Evolutionary conservation across 2,888 invertebrate species (phyloP), one percentile per base, ranked within the genome.

Genomic region (Ariolimax columbianus): DNA sequence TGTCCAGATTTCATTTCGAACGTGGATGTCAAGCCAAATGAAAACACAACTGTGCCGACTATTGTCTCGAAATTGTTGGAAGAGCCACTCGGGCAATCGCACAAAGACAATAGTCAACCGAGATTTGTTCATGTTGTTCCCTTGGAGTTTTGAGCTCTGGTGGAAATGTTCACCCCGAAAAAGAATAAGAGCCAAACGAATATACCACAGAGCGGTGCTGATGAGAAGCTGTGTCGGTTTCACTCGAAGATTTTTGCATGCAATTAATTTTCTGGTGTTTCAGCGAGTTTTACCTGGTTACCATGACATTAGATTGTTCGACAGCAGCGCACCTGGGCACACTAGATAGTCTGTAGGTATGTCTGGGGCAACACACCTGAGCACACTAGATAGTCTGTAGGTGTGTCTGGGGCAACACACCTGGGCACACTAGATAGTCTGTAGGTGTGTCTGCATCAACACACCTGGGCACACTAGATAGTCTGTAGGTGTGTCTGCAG

Each of bases 11-110:
- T 68, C 3, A 17, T 36, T 68, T 4, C 33, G 68, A 68, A 36
- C 68, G 36, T 36, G 68, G 6, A 11, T 30, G 68, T 33, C 33
- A 68, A 36, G 68, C 36, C 68, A 68, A 68, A 36, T 30, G 68
- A 68, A 30, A 68, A 68, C 36, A 36, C 33, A 68, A 68, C 68
- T 68, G 36, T 30, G 30, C 68, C 33, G 68, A 68, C 68, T 68
- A 17, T 68, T 36, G 68, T 68, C 68, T 33, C 17, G 36, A 1
- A 14, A 1, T 68, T 68, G 68, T 68, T 68, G 33, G 3, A 68
- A 36, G 19, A 36, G 36, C 68, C 33, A 36, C 68, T 68, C 36
- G 36, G 33, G 4, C 33, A 68, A 68, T 11, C 30, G 14, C 19
- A 68, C 68, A 68, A 68, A 36, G 36, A 68, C 4, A 68, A 68